Conservation (phyloP, 2,888 invertebrate species). For the Synanthedon vespiformis region DNA sequence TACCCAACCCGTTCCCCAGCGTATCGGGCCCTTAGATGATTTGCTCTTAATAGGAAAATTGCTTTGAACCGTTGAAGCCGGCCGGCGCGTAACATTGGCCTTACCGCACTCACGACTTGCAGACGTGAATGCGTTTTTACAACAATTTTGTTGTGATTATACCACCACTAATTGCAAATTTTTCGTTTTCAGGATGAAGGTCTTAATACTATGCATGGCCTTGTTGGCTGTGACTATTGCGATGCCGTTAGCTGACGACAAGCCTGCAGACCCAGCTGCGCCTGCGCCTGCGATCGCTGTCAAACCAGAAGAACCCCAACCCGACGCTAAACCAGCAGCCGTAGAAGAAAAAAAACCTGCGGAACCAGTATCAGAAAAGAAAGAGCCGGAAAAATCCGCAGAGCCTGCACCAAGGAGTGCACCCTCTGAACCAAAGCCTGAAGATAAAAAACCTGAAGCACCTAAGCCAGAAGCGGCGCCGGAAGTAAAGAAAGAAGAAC, state of each 20-base stretch:
- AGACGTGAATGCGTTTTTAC: constrained; percentile 40
- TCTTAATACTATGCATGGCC: constrained; percentile 71
- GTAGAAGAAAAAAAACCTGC: constrained; percentile 18
- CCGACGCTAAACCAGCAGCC: constrained; percentile 22
- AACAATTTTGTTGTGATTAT: constrained; percentile 12
- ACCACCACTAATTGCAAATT: constrained; percentile 40
- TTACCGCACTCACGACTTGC: constrained; percentile 54
- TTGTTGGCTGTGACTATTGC: constrained; percentile 68
- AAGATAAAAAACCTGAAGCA: constrained; percentile 18
- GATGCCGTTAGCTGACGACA: constrained; percentile 72
- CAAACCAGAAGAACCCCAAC: constrained; percentile 20
- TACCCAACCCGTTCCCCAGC: constrained; percentile 32
- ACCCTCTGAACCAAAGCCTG: background rate
- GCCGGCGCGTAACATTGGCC: constrained; percentile 65
- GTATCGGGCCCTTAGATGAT: constrained; percentile 52
- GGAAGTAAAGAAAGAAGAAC: constrained; percentile 10
- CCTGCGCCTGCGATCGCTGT: constrained; percentile 15
- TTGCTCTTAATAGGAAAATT: constrained; percentile 64
- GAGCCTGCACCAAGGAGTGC: constrained; percentile 7
- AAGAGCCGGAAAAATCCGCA: constrained; percentile 16
- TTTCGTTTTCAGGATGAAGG: constrained; percentile 72
- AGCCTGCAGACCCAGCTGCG: constrained; percentile 26
- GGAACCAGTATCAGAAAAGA: constrained; percentile 12
- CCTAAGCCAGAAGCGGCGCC: constrained; percentile 15
- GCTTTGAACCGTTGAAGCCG: constrained; percentile 37